These are phyloP conservation scores for Uropsilus gracilis DNA, from an alignment of 2,113 vertebrate genomes.

Conservation along the genomic window DNA sequence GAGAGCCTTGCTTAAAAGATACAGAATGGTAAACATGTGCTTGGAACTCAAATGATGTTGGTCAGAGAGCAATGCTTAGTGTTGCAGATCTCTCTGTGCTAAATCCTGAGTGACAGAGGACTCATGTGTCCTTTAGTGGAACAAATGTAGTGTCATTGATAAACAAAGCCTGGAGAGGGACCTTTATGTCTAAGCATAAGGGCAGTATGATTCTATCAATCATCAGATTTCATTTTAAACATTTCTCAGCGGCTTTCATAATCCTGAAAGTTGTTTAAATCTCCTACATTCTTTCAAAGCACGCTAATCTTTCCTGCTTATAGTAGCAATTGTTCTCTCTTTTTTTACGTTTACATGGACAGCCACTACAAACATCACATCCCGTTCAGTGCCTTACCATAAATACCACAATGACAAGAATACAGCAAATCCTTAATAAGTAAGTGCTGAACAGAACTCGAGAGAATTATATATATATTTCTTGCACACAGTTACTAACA, in stretches of 20 bases:
- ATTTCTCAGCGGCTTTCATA: not conserved
- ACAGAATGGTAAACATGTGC: not conserved
- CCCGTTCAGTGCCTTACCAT: not conserved
- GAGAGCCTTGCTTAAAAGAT: not conserved
- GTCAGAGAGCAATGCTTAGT: not conserved
- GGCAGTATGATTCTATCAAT: not conserved
- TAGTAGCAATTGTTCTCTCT: not conserved
- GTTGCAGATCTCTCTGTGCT: not conserved
- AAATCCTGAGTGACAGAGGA: not conserved
- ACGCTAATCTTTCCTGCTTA: not conserved
- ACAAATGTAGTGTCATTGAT: not conserved
- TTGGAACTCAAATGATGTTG: not conserved
- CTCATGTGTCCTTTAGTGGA: not conserved
- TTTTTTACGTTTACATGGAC: not conserved
- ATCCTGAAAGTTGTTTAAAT: not conserved
- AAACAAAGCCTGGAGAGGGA: not conserved
- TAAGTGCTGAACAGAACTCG: not conserved
- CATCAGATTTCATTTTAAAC: not conserved
- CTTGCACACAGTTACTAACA: not conserved
- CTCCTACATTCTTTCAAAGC: not conserved
- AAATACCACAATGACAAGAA: not conserved
- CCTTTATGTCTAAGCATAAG: not conserved
- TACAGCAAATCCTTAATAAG: not conserved
- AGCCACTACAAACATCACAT: not conserved
- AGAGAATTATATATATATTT: not conserved